Percentiles rank a stretch among this genome's conserved stretches.
These are phyloP conservation scores for Aulostomus chinensis DNA, from an alignment of 2,797 vertebrate species.

Conservation along the genomic window DNA sequence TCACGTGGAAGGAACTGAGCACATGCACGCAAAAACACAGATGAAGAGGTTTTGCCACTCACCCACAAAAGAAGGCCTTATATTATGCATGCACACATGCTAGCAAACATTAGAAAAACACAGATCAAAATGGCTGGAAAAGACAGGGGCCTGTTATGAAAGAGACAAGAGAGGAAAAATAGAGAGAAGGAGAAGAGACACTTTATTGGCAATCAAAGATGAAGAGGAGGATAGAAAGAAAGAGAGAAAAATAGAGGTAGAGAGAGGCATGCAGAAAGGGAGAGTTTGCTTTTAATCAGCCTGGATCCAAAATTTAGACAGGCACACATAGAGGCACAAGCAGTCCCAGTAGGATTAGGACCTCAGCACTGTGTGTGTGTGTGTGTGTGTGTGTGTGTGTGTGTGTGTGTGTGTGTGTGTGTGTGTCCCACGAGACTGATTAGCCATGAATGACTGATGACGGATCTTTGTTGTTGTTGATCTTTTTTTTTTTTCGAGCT, in stretches of 20 bases:
- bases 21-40: conserved; percentile 11
- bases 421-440: conserved; percentile 83
- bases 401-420: conserved; percentile 37
- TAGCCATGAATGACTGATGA: conserved; percentile 86
- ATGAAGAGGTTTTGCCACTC: conserved; percentile 30
- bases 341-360: conserved; percentile 80
- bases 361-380: conserved; percentile 47
- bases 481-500: conserved; percentile 36
- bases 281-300: conserved; percentile 80
- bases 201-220: conserved; percentile 74
- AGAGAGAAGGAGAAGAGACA: conserved; percentile 60
- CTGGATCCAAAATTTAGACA: conserved; percentile 77
- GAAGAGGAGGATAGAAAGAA: conserved; percentile 28
- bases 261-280: conserved; percentile 26
- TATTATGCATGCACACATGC: conserved; percentile 58
- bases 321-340: conserved; percentile 68
- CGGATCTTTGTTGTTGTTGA: conserved; percentile 81
- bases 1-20: conserved; percentile 4
- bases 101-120: conserved; percentile 68
- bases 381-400: conserved; percentile 30
- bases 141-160: conserved; percentile 73
- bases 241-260: conserved; percentile 24
- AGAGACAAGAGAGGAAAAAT: conserved; percentile 63
- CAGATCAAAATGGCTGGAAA: conserved; percentile 68
- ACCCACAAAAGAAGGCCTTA: conserved; percentile 22